Base-by-base conservation (phyloP, 1,140 invertebrate genomes). In the Liolophura sinensis region DNA sequence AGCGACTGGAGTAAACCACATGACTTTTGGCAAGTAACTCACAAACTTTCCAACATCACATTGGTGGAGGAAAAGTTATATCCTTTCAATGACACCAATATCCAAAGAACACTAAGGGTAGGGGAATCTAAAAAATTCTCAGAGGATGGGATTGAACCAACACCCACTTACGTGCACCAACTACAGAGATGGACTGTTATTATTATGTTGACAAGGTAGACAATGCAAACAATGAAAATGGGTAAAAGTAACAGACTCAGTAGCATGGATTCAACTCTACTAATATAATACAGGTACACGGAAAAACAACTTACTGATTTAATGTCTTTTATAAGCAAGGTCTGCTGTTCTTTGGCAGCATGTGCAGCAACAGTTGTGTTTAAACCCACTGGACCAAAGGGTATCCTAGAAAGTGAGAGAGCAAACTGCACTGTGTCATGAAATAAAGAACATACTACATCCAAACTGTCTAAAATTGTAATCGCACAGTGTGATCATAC, bases 351-450 rank as follows among this genome's bases (percentile, higher is more conserved):
- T 15, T 60, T 25, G 0, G 69, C 72, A n/a, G 65, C 75, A 64
- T 76, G 67, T 3, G 74, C 76, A 40, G 76, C 68, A 1, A 78
- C 76, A 14, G 76, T 78, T 20, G 66, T 68, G 9, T 64, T 56
- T 6, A 58, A 25, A n/a, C 73, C 74, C n/a, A 70, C 62, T 15
- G 73, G 73, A 1, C 74, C 73, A 61, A 72, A 71, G 0, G 59
- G 57, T 51, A 49, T 67, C 12, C 61, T 56, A 24, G 58, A 57
- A 25, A 54, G 3, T 54, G 24, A 24, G 12, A 12, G 51, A 54
- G 7, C 3, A n/a, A n/a, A n/a, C n/a, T n/a, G n/a, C n/a, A n/a
- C n/a, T n/a, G n/a, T n/a, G n/a, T n/a, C n/a, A n/a, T n/a, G n/a
- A n/a, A n/a, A n/a, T n/a, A n/a, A n/a, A n/a, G n/a, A n/a, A n/a